Evolutionary conservation across 2,888 invertebrate genomes (phyloP).

Genomic region (Amblyteles armatorius): DNA sequence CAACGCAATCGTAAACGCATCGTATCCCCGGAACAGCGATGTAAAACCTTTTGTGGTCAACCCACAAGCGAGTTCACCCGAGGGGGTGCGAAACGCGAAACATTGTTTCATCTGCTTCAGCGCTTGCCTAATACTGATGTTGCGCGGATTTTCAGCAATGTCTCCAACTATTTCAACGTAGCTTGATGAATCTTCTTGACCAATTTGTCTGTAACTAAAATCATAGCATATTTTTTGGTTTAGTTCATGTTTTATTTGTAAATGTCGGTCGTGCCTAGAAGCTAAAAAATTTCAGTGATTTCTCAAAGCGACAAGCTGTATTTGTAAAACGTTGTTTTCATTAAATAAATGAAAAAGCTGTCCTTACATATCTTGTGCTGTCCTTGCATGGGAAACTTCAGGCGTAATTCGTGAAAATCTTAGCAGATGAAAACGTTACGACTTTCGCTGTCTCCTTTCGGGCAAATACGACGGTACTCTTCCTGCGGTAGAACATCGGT

Average conservation of each 20-base stretch:
- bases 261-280: neutral
- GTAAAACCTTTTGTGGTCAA: neutral
- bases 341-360: constrained; percentile 52
- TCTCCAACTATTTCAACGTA: constrained; percentile 89
- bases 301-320: too few relatives aligned
- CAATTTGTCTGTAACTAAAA: constrained; percentile 88
- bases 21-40: neutral
- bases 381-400: constrained; percentile 96
- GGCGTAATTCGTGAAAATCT: constrained; percentile 91
- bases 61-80: neutral
- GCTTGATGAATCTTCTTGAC: constrained; percentile 92
- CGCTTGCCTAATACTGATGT: constrained; percentile 9
- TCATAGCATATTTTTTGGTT: constrained; percentile 64
- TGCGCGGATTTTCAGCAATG: constrained; percentile 45
- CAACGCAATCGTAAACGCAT: neutral
- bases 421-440: constrained; percentile 97
- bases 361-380: constrained; percentile 96
- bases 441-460: constrained; percentile 93
- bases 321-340: neutral
- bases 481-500: constrained; percentile 95
- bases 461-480: constrained; percentile 92
- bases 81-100: too few relatives aligned
- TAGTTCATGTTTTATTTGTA: neutral
- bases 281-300: too few relatives aligned
- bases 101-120: neutral